Evolutionary conservation across 2,888 invertebrate genomes (phyloP).

Genomic region (Lottia scabra): DNA sequence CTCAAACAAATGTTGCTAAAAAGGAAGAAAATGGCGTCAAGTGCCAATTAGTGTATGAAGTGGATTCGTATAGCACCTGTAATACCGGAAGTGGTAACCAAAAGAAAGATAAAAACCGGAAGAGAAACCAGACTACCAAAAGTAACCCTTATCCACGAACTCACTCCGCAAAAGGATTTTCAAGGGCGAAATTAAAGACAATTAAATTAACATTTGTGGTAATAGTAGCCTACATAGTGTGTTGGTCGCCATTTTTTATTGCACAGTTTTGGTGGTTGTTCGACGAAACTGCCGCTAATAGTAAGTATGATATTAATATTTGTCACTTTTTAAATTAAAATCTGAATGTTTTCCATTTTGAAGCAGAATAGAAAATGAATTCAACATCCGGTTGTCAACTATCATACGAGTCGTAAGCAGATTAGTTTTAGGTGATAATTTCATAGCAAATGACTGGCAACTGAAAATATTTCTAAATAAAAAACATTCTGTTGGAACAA

Average conservation of each 20-base stretch:
- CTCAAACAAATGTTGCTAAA: slow-evolving; percentile 1
- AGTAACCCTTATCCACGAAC: slow-evolving; percentile 27
- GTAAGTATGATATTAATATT: slow-evolving; percentile 14
- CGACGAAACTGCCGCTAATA: slow-evolving; percentile 40
- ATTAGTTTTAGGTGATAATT: no score
- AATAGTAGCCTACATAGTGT: slow-evolving; percentile 73
- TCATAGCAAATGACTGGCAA: no score
- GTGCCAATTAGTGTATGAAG: slow-evolving; percentile 7
- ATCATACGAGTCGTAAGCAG: no score
- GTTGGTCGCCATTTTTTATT: slow-evolving; percentile 79
- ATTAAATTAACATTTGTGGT: slow-evolving; percentile 72
- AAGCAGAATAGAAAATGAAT: no score
- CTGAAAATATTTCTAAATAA: no score
- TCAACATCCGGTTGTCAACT: no score
- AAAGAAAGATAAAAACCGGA: not conserved
- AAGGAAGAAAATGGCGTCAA: slow-evolving; percentile 12
- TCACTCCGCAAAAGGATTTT: slow-evolving; percentile 63
- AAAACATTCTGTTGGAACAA: no score
- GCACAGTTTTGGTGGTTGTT: slow-evolving; percentile 75
- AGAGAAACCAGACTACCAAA: slow-evolving; percentile 1
- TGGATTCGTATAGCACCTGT: not conserved
- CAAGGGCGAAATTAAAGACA: slow-evolving; percentile 70
- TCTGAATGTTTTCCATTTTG: no score
- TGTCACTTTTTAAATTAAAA: no score
- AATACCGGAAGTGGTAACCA: not conserved